Evolutionary conservation across 2,888 invertebrate genomes (phyloP).

Genomic region (Ophion obscuratus): DNA sequence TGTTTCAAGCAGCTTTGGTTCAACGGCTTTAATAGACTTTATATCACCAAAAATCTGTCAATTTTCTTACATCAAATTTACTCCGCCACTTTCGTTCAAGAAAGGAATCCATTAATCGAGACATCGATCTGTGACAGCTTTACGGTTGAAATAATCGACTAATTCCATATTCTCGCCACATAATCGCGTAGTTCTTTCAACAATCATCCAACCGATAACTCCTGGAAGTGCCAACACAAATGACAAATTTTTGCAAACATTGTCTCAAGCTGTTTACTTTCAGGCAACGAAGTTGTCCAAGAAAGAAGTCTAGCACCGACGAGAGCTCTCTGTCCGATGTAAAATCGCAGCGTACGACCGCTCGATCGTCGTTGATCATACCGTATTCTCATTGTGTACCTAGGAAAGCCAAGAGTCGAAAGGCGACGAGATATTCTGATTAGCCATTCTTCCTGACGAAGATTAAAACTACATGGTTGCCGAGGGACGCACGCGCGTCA

Average conservation of each 20-base stretch:
- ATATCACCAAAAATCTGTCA: too few species aligned
- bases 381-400: slow-evolving; percentile 55
- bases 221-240: neutral
- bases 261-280: neutral
- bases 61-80: too few species aligned
- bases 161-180: neutral
- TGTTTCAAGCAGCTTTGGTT: too few species aligned
- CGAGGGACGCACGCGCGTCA: slow-evolving; percentile 17
- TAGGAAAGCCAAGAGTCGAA: slow-evolving; percentile 35
- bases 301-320: neutral
- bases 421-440: slow-evolving; percentile 29
- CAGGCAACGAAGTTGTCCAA: neutral
- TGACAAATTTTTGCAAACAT: neutral
- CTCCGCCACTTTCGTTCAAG: too few species aligned
- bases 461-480: slow-evolving; percentile 3
- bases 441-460: slow-evolving; percentile 5
- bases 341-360: neutral
- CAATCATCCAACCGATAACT: neutral
- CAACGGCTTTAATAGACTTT: too few species aligned
- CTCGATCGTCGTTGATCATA: slow-evolving; percentile 26
- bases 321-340: slow-evolving; percentile 12
- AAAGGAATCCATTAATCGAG: too few species aligned
- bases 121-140: too few species aligned
- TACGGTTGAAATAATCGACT: neutral
- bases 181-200: neutral